phyloP scores from a whole-genome alignment of 2,797 vertebrate genomes.

The Cyclura pinguis region DNA sequence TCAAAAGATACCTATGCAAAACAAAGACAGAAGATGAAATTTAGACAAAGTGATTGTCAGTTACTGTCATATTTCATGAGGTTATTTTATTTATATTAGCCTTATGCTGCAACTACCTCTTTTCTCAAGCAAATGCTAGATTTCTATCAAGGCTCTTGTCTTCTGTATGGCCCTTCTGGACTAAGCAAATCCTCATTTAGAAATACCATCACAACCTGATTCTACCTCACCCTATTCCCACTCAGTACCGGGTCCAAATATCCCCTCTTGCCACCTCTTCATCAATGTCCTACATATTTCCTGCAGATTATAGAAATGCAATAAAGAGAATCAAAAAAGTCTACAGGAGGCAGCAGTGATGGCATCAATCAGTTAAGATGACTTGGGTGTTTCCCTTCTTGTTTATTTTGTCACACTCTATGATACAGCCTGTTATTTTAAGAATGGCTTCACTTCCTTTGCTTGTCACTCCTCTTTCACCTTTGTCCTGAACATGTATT shows the following conservation, averaged over 20 bases:
- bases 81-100: not conserved
- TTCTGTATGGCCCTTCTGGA: not conserved
- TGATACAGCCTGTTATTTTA: too few relatives aligned
- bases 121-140: not conserved
- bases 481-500: not conserved
- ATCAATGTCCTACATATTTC: not conserved
- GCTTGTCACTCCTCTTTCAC: not conserved
- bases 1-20: slow-evolving; percentile 83
- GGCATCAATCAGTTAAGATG: too few relatives aligned
- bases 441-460: too few relatives aligned
- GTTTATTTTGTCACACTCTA: too few relatives aligned
- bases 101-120: not conserved
- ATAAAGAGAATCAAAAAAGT: too few relatives aligned
- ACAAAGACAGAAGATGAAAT: slow-evolving; percentile 41
- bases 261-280: not conserved
- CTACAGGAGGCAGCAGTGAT: too few relatives aligned
- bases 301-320: not conserved
- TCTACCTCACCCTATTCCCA: not conserved
- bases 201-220: not conserved
- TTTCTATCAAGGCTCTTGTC: not conserved
- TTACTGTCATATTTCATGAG: not conserved
- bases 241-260: too few relatives aligned
- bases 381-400: too few relatives aligned
- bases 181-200: not conserved
- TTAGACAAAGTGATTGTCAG: not conserved